Evolutionary conservation across 2,888 invertebrate genomes (phyloP).

Genomic region (Urechis unicinctus): DNA sequence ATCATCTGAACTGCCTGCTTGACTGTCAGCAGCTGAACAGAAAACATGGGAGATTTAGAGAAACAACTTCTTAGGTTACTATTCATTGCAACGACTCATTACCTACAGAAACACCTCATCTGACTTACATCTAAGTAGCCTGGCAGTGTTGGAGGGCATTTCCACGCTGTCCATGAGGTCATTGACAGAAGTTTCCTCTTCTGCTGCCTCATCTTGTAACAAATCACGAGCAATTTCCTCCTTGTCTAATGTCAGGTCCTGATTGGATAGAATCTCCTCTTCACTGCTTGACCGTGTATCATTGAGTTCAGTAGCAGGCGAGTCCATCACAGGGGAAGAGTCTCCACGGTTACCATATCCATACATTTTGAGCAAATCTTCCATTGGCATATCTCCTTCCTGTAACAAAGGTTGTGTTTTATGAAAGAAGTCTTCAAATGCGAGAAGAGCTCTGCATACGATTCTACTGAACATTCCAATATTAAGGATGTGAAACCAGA

Average conservation of each 20-base stretch:
- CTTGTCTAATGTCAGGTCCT: slow-evolving; percentile 51
- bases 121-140: slow-evolving; percentile 58
- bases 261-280: slow-evolving; percentile 51
- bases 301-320: slow-evolving; percentile 17
- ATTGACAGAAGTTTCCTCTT: slow-evolving; percentile 40
- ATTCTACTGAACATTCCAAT: too few species aligned
- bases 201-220: slow-evolving; percentile 39
- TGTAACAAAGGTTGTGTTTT: slow-evolving; percentile 45
- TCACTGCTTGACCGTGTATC: slow-evolving; percentile 48
- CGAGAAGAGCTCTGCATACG: too few species aligned
- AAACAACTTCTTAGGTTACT: too few species aligned
- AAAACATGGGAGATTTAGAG: neutral
- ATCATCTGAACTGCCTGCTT: slow-evolving; percentile 58
- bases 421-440: too few species aligned
- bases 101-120: neutral
- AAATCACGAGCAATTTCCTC: slow-evolving; percentile 48
- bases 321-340: too few species aligned
- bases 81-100: too few species aligned
- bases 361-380: slow-evolving; percentile 84
- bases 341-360: slow-evolving; percentile 58
- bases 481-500: too few species aligned
- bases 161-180: slow-evolving; percentile 42
- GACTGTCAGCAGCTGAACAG: slow-evolving; percentile 11
- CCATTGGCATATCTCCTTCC: slow-evolving; percentile 94
- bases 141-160: slow-evolving; percentile 51